These are phyloP conservation scores for Rhagoletis pomonella DNA, from an alignment of 1,140 invertebrate species.

Conservation along the genomic window DNA sequence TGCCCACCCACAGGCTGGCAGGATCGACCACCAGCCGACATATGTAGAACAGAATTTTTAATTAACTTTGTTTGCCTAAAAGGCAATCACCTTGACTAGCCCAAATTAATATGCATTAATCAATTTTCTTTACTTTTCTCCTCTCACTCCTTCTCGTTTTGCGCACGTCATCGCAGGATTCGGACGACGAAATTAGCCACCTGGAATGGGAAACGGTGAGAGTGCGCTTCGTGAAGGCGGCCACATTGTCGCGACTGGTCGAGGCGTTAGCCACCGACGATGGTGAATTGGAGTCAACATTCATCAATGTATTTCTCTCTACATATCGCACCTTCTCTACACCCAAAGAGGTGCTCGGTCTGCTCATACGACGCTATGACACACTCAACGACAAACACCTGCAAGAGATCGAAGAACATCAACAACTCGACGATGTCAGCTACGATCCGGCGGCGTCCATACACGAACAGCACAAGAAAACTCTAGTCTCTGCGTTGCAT, in stretches of 20 bases:
- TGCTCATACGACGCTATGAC: conserved; percentile 87
- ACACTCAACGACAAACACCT: conserved; percentile 75
- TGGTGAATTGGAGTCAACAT: conserved; percentile 96
- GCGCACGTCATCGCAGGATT: conserved; percentile 76
- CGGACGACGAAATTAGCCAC: conserved; percentile 93
- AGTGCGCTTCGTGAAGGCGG: conserved; percentile 95
- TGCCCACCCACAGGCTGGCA: conserved; percentile 58
- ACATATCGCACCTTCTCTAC: conserved; percentile 74
- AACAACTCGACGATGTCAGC: conserved; percentile 49
- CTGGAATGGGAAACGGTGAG: conserved; percentile 99
- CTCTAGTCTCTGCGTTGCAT: conserved; percentile 91
- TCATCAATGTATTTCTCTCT: conserved; percentile 96
- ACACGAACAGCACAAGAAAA: conserved; percentile 78
- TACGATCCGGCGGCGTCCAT: conserved; percentile 67
- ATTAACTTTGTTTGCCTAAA: conserved; percentile 54
- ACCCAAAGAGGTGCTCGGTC: conserved; percentile 81
- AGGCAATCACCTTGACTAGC: conserved; percentile 39
- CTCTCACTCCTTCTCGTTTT: not conserved
- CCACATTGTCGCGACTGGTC: conserved; percentile 93
- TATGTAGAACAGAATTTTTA: conserved; percentile 6
- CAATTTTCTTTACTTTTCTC: conserved; percentile 12
- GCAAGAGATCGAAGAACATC: conserved; percentile 68
- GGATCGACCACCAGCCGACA: too few species aligned
- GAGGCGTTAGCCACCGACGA: conserved; percentile 94
- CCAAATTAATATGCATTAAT: conserved; percentile 31